Evolutionary conservation across 2,113 vertebrate species (phyloP), one percentile per base, ranked within the genome.

Genomic region (Phrynosoma platyrhinos): DNA sequence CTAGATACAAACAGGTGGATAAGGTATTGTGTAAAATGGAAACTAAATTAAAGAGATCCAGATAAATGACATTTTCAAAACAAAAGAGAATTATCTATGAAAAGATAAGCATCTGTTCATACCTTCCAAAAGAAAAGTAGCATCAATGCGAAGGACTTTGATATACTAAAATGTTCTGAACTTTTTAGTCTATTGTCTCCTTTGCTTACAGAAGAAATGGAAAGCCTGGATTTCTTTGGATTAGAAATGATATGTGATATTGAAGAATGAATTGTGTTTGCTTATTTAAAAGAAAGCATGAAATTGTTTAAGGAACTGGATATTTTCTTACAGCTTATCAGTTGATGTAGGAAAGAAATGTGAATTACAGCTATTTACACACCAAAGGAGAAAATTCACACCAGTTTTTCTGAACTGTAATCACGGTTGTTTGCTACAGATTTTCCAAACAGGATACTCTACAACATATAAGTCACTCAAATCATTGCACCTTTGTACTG

Each of bases 111-210:
- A 68, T 27, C 36, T 82, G 32, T 82, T 82, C 36, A 66, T 83
- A 83, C 47, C 8, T n/a, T 25, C 52, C 47, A 47, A 84, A 18
- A 36, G 69, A 74, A 84, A 42, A 36, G 30, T 0, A 0, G 30
- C 0, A 0, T 58, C 0, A 0, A 55, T 74, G 7, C 47, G n/a
- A 40, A n/a, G 0, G 1, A 16, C 1, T 12, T 1, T 4, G 53
- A 64, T n/a, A 20, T 47, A 25, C 0, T 23, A 72, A 30, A 20
- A 0, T 21, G 36, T 25, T 2, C 47, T 0, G 7, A 0, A 12
- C 52, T 30, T 27, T 72, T 72, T 42, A 80, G 32, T 42, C n/a
- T 32, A 64, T 30, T 32, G 5, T 78, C n/a, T 42, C 20, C n/a
- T 55, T 58, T 47, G 21, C 47, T 55, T 3, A 30, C 21, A 42